These are phyloP conservation scores for Atta texana DNA, from an alignment of 1,140 invertebrate species.

Conservation along the genomic window DNA sequence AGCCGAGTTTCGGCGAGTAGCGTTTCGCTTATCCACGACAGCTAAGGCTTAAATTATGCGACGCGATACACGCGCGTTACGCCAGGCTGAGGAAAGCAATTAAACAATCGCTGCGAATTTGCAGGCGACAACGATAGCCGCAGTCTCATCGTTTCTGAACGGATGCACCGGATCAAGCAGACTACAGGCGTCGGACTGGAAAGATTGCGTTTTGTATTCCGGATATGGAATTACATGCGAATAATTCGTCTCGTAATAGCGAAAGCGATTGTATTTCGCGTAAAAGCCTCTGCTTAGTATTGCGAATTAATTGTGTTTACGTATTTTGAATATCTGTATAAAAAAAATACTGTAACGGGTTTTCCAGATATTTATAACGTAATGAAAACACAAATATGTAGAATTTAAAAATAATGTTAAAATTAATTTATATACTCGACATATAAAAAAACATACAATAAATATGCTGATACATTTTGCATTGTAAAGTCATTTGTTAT, in stretches of 20 bases:
- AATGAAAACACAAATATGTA: not conserved
- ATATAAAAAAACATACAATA: constrained; percentile 3
- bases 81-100: constrained; percentile 31
- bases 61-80: not conserved
- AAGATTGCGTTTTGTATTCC: constrained; percentile 30
- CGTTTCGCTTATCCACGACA: constrained; percentile 39
- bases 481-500: constrained; percentile 21
- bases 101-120: constrained; percentile 61
- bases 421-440: not conserved
- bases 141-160: constrained; percentile 32
- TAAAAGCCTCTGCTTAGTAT: constrained; percentile 39
- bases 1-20: constrained; percentile 27
- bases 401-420: not conserved
- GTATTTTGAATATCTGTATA: constrained; percentile 2
- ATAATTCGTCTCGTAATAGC: constrained; percentile 31
- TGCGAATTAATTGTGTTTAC: constrained; percentile 18
- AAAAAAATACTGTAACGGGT: not conserved
- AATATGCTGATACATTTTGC: constrained; percentile 26
- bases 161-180: not conserved
- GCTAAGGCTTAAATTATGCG: constrained; percentile 65
- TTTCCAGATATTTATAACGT: not conserved
- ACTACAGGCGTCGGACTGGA: constrained; percentile 22
- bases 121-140: constrained; percentile 16
- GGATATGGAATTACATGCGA: constrained; percentile 46
- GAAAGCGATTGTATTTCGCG: constrained; percentile 40